Evolutionary conservation across 2,113 vertebrate genomes (phyloP).

Genomic region (Sporophila hypoxantha): DNA sequence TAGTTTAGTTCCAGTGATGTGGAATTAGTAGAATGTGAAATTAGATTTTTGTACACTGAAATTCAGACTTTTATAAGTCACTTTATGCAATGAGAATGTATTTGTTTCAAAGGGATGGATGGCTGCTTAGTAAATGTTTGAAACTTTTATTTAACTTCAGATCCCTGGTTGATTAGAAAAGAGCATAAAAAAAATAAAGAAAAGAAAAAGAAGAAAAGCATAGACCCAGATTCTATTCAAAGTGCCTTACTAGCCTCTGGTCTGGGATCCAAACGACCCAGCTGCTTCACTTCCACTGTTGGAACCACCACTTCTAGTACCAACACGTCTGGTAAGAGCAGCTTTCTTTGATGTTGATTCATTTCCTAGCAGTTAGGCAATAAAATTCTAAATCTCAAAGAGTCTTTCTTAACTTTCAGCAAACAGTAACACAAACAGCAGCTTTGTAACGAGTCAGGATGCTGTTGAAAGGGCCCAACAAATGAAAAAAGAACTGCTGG

Average conservation of each 20-base stretch:
- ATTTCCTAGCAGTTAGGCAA: background rate
- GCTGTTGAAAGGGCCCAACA: conserved; percentile 92
- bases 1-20: background rate
- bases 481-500: conserved; percentile 91
- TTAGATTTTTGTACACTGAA: background rate
- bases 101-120: background rate
- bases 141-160: conserved; percentile 55
- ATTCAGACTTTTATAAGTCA: background rate
- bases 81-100: background rate
- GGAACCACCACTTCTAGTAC: conserved; percentile 70
- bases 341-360: background rate
- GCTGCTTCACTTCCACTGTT: conserved; percentile 81
- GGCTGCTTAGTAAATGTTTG: background rate
- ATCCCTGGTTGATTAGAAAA: conserved; percentile 96
- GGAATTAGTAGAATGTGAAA: background rate
- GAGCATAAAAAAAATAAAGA: conserved; percentile 93
- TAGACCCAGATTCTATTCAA: conserved; percentile 98
- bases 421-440: conserved; percentile 78
- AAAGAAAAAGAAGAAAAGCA: conserved; percentile 89
- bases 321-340: conserved; percentile 62
- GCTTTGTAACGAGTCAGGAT: conserved; percentile 91
- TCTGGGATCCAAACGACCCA: conserved; percentile 87
- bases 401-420: conserved; percentile 57
- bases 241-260: conserved; percentile 99
- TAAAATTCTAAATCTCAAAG: background rate